phyloP scores from a whole-genome alignment of 2,888 invertebrate genomes.

The Punctoribates punctum region DNA sequence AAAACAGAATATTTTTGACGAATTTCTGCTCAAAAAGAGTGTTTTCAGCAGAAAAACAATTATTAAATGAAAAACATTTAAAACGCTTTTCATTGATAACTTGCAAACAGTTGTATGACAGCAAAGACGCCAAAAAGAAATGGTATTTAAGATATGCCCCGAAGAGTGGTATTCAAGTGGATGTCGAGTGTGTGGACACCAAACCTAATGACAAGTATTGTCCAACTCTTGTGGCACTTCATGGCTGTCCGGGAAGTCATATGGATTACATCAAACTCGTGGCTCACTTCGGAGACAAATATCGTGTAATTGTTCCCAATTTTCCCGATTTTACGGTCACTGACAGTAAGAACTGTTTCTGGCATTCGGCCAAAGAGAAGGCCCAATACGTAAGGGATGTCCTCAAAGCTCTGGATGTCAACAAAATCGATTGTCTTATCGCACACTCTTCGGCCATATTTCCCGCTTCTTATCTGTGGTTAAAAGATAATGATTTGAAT shows the following conservation, averaged over 20 bases:
- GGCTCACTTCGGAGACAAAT: constrained; percentile 14
- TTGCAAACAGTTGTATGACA: neutral
- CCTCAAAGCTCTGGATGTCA: neutral
- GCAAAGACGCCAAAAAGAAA: neutral
- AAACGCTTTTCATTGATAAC: neutral
- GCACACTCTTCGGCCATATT: constrained; percentile 31
- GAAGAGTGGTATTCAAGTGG: neutral
- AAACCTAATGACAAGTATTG: constrained; percentile 19
- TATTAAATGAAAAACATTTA: neutral
- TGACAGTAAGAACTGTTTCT: constrained; percentile 21
- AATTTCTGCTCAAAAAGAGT: too few relatives aligned
- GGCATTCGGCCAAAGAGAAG: constrained; percentile 43
- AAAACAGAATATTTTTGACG: too few relatives aligned
- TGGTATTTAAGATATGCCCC: constrained; percentile 36
- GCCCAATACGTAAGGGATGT: constrained; percentile 31
- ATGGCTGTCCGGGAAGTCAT: constrained; percentile 40
- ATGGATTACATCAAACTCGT: constrained; percentile 31
- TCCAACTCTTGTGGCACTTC: constrained; percentile 29
- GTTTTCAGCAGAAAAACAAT: too few relatives aligned
- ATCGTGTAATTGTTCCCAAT: constrained; percentile 38
- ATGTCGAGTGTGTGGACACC: constrained; percentile 37
- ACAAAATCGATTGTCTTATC: constrained; percentile 29
- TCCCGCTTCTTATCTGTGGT: constrained; percentile 40
- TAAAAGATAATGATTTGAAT: constrained; percentile 15
- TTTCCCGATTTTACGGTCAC: constrained; percentile 40